phyloP scores from a whole-genome alignment of 2,888 invertebrate species.

The Lasioglossum marginatum region DNA sequence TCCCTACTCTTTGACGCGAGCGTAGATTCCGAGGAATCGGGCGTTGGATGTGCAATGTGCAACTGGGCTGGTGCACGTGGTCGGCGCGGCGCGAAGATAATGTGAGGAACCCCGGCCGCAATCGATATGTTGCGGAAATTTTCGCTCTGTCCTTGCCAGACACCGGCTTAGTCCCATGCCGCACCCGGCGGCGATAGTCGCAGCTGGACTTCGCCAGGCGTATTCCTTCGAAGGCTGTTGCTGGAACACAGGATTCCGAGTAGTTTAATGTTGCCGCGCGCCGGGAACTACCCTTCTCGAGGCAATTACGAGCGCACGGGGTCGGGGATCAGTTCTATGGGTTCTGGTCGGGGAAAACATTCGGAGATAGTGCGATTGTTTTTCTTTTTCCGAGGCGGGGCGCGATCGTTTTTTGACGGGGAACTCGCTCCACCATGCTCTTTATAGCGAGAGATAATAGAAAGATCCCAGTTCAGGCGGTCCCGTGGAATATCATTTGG shows the following conservation, averaged over 20 bases:
- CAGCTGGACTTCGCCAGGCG: constrained; percentile 33
- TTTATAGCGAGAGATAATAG: not conserved
- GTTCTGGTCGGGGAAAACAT: not conserved
- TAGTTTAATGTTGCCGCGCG: constrained; percentile 18
- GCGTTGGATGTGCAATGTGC: constrained; percentile 73
- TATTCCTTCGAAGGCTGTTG: constrained; percentile 29
- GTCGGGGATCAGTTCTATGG: not conserved
- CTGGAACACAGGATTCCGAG: constrained; percentile 3
- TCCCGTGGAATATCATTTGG: not conserved
- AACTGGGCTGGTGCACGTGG: constrained; percentile 57
- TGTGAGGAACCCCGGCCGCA: constrained; percentile 72
- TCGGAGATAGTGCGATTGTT: not conserved
- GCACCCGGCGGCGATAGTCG: constrained; percentile 7
- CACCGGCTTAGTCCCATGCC: constrained; percentile 11
- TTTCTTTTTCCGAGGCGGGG: not conserved
- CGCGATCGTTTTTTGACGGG: not conserved
- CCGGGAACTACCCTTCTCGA: not conserved
- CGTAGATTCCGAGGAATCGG: constrained; percentile 80
- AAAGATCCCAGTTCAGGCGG: not conserved
- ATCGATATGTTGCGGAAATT: constrained; percentile 78
- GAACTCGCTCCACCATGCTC: not conserved
- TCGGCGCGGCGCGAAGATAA: constrained; percentile 65
- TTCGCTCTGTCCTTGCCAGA: constrained; percentile 61
- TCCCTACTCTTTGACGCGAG: constrained; percentile 59
- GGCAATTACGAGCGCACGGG: constrained; percentile 24